A percentile compares a stretch with the other conserved stretches of the same genome.
phyloP scores from a whole-genome alignment of 1,140 invertebrate species.

The Paralvinella palmiformis region DNA sequence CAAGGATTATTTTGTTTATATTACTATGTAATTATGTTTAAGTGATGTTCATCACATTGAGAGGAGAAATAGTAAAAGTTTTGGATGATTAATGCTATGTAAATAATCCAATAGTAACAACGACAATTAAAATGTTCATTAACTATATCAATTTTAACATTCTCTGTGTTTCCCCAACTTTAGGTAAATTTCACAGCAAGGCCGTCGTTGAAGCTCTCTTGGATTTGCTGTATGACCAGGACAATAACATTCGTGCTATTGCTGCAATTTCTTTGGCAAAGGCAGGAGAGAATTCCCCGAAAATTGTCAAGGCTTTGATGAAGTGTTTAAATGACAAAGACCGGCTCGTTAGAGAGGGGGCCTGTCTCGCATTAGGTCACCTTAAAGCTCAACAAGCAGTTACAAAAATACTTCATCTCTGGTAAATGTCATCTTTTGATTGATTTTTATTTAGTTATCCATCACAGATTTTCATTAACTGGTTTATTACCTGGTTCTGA shows the following conservation, averaged over 20 bases:
- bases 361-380: constrained; percentile 35
- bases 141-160: no score
- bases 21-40: no score
- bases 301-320: constrained; percentile 26
- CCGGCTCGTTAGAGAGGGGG: constrained; percentile 34
- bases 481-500: no score
- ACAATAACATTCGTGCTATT: constrained; percentile 30
- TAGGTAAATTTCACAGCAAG: constrained; percentile 32
- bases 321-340: constrained; percentile 33
- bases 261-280: constrained; percentile 31
- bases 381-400: constrained; percentile 31
- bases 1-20: no score
- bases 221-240: constrained; percentile 29
- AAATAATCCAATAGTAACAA: no score
- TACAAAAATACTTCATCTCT: constrained; percentile 30
- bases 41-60: no score
- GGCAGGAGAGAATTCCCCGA: constrained; percentile 24
- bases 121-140: no score
- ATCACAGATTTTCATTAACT: no score
- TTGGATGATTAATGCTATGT: no score
- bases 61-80: no score
- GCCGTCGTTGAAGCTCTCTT: constrained; percentile 32
- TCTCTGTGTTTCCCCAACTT: constrained; percentile 11
- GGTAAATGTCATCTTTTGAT: constrained; percentile 29
- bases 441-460: no score